phyloP scores from a whole-genome alignment of 2,797 vertebrate species.

The Chanos chanos region DNA sequence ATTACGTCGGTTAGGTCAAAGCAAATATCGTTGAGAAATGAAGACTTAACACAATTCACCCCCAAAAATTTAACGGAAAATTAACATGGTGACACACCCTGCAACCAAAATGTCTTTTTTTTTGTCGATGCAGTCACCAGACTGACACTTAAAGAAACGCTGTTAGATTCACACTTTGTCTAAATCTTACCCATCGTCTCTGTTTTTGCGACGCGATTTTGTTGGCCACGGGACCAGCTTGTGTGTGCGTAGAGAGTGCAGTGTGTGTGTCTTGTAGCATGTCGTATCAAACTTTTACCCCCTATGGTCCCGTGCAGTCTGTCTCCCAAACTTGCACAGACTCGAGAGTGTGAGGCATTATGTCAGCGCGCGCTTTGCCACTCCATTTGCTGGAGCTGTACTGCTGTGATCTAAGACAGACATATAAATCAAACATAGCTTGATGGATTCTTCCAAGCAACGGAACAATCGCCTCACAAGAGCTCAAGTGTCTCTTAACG shows the following conservation, averaged over 20 bases:
- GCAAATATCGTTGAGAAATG: too few species aligned
- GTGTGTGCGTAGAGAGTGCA: constrained; percentile 30
- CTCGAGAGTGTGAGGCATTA: constrained; percentile 67
- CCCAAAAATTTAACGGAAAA: too few species aligned
- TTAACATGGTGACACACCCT: too few species aligned
- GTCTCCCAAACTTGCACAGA: constrained; percentile 53
- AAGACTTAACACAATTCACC: too few species aligned
- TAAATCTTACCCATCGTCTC: constrained; percentile 19
- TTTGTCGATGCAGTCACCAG: too few species aligned
- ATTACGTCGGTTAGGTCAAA: too few species aligned
- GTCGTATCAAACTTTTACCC: constrained; percentile 69
- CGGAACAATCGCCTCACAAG: constrained; percentile 86
- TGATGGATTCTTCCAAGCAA: constrained; percentile 99
- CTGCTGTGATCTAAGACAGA: constrained; percentile 99
- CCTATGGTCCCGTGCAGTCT: constrained; percentile 62
- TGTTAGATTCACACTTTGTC: too few species aligned
- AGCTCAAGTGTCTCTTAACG: constrained; percentile 91
- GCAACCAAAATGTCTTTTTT: too few species aligned
- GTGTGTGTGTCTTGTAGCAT: constrained; percentile 48
- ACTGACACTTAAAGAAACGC: too few species aligned
- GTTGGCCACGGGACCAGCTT: constrained; percentile 44
- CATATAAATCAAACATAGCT: constrained; percentile 99
- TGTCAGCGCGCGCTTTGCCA: constrained; percentile 87
- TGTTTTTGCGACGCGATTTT: constrained; percentile 27
- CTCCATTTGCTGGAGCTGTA: constrained; percentile 99